phyloP scores from a whole-genome alignment of 1,140 invertebrate genomes.

The Chymomyza costata region DNA sequence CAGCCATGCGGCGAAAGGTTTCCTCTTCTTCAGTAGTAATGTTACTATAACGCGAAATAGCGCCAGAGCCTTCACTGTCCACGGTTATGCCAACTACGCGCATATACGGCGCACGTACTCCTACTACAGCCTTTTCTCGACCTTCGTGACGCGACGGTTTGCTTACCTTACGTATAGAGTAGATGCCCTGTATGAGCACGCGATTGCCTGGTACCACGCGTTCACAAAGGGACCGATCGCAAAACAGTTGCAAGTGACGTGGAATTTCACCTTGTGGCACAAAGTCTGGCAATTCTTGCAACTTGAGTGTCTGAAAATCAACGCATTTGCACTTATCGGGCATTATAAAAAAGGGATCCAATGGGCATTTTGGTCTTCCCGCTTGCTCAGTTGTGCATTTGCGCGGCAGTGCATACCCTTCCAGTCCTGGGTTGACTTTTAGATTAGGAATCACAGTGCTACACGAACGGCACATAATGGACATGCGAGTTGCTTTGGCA shows the following conservation, averaged over 20 bases:
- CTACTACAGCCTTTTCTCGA: slow-evolving; percentile 91
- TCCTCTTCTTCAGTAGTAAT: slow-evolving; percentile 94
- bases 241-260: slow-evolving; percentile 95
- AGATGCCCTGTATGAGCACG: slow-evolving; percentile 95
- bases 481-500: slow-evolving; percentile 96
- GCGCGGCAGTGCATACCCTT: slow-evolving; percentile 97
- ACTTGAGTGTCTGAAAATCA: slow-evolving; percentile 89
- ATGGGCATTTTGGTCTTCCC: slow-evolving; percentile 91
- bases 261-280: slow-evolving; percentile 99
- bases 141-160: slow-evolving; percentile 79
- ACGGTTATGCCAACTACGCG: slow-evolving; percentile 94
- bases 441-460: slow-evolving; percentile 92
- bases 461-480: slow-evolving; percentile 97
- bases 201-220: slow-evolving; percentile 97
- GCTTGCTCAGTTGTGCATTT: slow-evolving; percentile 96
- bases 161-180: slow-evolving; percentile 94
- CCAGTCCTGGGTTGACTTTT: slow-evolving; percentile 93
- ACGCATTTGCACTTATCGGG: slow-evolving; percentile 98
- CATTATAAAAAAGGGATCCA: slow-evolving; percentile 98
- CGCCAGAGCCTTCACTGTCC: slow-evolving; percentile 87
- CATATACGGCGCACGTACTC: slow-evolving; percentile 95
- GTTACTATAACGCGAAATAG: slow-evolving; percentile 76
- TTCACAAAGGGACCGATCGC: slow-evolving; percentile 96
- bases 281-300: slow-evolving; percentile 97
- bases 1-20: slow-evolving; percentile 89